Evolutionary conservation across 2,888 invertebrate species (phyloP), one percentile per base, ranked within the genome.

Genomic region (Sesia apiformis): DNA sequence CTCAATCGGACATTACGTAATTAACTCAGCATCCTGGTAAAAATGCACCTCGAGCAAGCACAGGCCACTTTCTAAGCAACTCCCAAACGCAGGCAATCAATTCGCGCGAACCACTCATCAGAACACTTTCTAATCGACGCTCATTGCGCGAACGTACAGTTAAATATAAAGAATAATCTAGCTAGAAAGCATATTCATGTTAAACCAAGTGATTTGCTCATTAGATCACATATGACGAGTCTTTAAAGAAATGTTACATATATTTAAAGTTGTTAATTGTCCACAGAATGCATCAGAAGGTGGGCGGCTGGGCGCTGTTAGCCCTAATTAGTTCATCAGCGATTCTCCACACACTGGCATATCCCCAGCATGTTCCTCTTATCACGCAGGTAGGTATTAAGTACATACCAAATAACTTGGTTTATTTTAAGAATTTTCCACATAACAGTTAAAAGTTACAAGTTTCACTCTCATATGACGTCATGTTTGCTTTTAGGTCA

Each of bases 281-380:
- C 42, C 42, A 42, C 42, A 6, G 5, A 42, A 90, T 93, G 82
- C 89, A 91, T 80, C 93, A 93, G 81, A 91, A 91, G 75, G 78
- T 92, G 53, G 76, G 90, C 66, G 93, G 95, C 56, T 93, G 94
- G 92, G 90, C 92, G 68, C 84, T 96, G 58, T 87, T 95, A 68
- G 91, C 91, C 70, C 91, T 96, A 59, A 90, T 95, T 69, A 90
- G 92, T 68, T 91, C 92, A 66, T 93, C 93, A 64, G 89, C 91
- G 59, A 82, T 94, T 53, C 87, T 94, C 58, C 92, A 92, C 65
- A 93, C 93, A 57, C 81, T 93, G 59, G 93, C 94, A 51, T 93
- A 93, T 70, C 94, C 94, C 63, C 52, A 52, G 67, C 84, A 73
- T 54, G 76, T 80, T 56, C 82, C 85, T 56, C 79, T 86, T 60